A percentile compares a stretch with the other conserved stretches of the same genome.
These are phyloP conservation scores for Lymantria dispar DNA, from an alignment of 2,888 invertebrate genomes.

Conservation along the genomic window DNA sequence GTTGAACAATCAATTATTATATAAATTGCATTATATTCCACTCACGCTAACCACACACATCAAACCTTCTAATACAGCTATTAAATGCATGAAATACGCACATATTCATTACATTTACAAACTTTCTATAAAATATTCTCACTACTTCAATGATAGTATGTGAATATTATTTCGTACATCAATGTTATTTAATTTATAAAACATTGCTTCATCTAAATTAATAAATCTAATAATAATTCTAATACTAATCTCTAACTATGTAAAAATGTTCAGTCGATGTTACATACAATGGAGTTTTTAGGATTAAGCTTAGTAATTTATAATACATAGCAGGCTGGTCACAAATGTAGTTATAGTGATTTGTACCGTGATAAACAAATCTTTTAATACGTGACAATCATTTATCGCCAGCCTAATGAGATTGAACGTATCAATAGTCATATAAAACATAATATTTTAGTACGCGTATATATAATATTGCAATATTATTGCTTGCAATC, in stretches of 20 bases:
- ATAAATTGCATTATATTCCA: constrained; percentile 43
- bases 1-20: constrained; percentile 32
- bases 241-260: constrained; percentile 65
- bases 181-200: constrained; percentile 31
- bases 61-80: constrained; percentile 59
- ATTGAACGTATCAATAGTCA: constrained; percentile 48
- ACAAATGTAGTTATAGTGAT: constrained; percentile 26
- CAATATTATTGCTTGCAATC: constrained; percentile 66
- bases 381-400: constrained; percentile 41
- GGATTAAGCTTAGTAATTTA: constrained; percentile 52
- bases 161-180: constrained; percentile 36
- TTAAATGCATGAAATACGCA: constrained; percentile 77
- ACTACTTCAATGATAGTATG: constrained; percentile 58
- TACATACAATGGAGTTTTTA: constrained; percentile 70
- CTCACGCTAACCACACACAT: constrained; percentile 65
- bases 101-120: constrained; percentile 57
- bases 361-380: constrained; percentile 35
- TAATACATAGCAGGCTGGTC: constrained; percentile 36
- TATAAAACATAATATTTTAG: constrained; percentile 37
- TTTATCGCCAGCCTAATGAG: constrained; percentile 41
- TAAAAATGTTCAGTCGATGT: constrained; percentile 81
- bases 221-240: constrained; percentile 47
- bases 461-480: constrained; percentile 54
- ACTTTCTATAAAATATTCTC: constrained; percentile 60
- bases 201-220: constrained; percentile 48